Percentiles rank a stretch among this genome's conserved stretches.
These are phyloP conservation scores for Xenus cinereus DNA, from an alignment of 2,113 vertebrate genomes.

Conservation along the genomic window DNA sequence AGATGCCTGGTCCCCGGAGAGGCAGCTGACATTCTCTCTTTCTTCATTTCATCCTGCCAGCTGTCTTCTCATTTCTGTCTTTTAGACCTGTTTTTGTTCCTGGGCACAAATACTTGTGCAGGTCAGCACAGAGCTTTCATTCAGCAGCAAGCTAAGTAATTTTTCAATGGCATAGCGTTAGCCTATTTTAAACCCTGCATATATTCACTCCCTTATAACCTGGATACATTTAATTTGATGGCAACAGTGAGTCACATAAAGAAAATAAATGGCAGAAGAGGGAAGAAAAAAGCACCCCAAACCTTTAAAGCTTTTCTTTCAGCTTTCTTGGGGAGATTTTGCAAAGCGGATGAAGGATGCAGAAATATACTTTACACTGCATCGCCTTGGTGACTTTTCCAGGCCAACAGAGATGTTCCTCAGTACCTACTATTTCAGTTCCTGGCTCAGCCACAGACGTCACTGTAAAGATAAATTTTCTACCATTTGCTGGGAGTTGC, in stretches of 20 bases:
- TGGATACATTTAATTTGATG: background rate
- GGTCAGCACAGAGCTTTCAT: conserved; percentile 31
- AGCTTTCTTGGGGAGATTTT: background rate
- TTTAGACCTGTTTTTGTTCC: conserved; percentile 40
- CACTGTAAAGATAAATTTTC: background rate
- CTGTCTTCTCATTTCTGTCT: conserved; percentile 46
- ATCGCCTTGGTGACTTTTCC: background rate
- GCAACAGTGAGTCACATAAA: background rate
- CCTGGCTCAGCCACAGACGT: background rate
- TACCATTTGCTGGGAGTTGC: background rate
- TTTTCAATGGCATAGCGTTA: background rate
- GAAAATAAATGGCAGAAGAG: background rate
- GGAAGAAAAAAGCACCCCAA: background rate
- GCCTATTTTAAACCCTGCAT: conserved; percentile 21
- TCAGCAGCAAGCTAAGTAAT: background rate
- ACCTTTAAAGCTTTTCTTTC: background rate
- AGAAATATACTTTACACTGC: background rate
- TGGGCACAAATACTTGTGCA: conserved; percentile 10
- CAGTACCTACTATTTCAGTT: background rate
- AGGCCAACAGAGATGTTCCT: background rate
- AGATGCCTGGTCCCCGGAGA: background rate
- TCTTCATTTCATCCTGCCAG: conserved; percentile 39
- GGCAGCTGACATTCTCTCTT: conserved; percentile 56
- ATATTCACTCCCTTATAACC: background rate
- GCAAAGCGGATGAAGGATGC: background rate